Conservation (phyloP, 2,113 vertebrate species). For the Oreochromis spilurus region DNA sequence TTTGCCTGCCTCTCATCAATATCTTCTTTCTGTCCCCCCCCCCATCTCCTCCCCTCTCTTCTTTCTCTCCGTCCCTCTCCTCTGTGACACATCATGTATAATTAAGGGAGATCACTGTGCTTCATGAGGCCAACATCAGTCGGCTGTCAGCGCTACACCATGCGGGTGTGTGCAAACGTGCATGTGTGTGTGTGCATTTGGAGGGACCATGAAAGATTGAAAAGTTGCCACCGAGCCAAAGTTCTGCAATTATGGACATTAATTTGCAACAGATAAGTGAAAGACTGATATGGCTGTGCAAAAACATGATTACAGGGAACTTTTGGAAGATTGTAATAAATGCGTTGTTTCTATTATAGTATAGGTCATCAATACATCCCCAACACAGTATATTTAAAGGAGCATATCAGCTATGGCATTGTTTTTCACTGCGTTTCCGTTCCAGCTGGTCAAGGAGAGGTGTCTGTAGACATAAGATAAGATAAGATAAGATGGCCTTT, state of each 20-base stretch:
- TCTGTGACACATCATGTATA: conserved; percentile 66
- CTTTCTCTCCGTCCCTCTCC: not conserved
- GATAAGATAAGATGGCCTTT: too few relatives aligned
- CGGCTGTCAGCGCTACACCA: conserved; percentile 45
- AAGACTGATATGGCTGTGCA: not conserved
- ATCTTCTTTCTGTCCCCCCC: not conserved
- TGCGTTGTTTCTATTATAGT: conserved; percentile 3
- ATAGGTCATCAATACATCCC: conserved; percentile 6
- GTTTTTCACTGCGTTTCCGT: conserved; percentile 1
- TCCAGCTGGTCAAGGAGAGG: not conserved
- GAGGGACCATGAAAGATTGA: conserved; percentile 49
- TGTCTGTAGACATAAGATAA: not conserved
- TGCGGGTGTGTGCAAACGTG: not conserved
- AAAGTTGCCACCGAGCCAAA: conserved; percentile 11
- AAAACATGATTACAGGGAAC: not conserved
- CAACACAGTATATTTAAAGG: conserved; percentile 5
- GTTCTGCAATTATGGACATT: conserved; percentile 31
- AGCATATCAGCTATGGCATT: not conserved
- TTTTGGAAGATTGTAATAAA: not conserved
- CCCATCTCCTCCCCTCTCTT: not conserved
- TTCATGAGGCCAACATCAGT: conserved; percentile 57
- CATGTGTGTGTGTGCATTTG: not conserved
- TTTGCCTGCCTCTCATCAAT: conserved; percentile 10
- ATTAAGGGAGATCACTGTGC: conserved; percentile 66
- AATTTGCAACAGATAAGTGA: not conserved